Conservation (phyloP, 2,113 vertebrate genomes). For the Grantiella picta region DNA sequence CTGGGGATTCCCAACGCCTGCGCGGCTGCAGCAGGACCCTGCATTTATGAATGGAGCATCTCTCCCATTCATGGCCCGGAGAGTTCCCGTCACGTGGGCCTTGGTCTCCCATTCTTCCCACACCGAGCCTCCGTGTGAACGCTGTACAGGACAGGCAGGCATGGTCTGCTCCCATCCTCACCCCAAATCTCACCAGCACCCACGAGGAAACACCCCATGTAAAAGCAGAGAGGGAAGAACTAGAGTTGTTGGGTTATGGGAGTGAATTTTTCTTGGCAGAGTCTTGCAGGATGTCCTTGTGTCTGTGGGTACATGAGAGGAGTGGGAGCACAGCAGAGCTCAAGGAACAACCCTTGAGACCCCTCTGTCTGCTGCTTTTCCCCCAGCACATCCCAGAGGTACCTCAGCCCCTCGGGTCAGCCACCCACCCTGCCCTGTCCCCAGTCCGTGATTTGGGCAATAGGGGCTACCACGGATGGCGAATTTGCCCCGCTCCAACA, state of each 20-base stretch:
- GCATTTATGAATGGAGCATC: slow-evolving; percentile 63
- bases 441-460: fast-evolving
- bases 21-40: background rate
- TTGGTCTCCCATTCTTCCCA: background rate
- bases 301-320: fast-evolving
- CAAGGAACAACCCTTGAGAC: fast-evolving
- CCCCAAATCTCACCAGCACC: background rate
- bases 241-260: background rate
- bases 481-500: background rate
- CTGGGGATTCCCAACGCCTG: background rate
- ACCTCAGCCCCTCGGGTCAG: background rate
- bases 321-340: background rate
- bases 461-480: fast-evolving
- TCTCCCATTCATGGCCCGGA: slow-evolving; percentile 60
- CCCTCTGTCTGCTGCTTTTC: background rate
- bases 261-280: fast-evolving
- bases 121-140: fast-evolving
- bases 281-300: fast-evolving
- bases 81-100: slow-evolving; percentile 30
- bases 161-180: fast-evolving
- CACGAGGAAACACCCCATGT: fast-evolving
- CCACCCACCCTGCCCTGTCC: background rate
- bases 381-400: background rate
- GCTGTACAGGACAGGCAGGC: fast-evolving
- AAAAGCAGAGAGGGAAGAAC: background rate